Conservation (phyloP, 2,113 vertebrate genomes). For the Muntiacus muntjak region DNA sequence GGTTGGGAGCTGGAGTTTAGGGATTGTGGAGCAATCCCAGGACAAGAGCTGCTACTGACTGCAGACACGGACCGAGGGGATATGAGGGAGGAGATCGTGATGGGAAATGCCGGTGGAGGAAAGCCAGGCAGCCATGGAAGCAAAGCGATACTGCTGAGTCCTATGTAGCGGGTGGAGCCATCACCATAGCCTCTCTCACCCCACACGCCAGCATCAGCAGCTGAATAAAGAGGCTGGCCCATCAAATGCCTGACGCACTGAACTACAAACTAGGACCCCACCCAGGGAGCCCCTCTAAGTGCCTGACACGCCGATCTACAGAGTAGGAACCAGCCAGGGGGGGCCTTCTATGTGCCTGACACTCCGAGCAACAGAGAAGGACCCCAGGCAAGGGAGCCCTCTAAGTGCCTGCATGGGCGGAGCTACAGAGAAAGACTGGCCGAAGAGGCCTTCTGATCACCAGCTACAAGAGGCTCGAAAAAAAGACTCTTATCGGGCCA, state of each 20-base stretch:
- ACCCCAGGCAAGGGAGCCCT: neutral
- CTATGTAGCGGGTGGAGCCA: fast-evolving
- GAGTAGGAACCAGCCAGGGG: neutral
- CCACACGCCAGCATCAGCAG: neutral
- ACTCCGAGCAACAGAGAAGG: neutral
- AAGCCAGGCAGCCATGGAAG: neutral
- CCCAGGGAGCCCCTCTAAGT: neutral
- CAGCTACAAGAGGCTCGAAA: neutral
- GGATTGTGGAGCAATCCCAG: neutral
- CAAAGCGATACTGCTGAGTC: neutral
- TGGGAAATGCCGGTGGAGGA: neutral
- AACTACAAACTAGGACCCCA: neutral
- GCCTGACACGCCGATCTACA: neutral
- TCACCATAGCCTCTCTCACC: neutral
- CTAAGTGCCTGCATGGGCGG: fast-evolving
- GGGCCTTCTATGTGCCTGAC: neutral
- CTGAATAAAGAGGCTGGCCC: neutral
- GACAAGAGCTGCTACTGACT: neutral
- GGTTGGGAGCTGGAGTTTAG: neutral
- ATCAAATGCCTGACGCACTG: neutral
- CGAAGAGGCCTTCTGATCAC: neutral
- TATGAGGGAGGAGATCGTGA: neutral
- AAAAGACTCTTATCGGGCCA: neutral
- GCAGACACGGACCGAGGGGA: fast-evolving
- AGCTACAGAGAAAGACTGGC: neutral